Base-by-base conservation (phyloP, 2,888 invertebrate genomes). In the Apotomis turbidana region DNA sequence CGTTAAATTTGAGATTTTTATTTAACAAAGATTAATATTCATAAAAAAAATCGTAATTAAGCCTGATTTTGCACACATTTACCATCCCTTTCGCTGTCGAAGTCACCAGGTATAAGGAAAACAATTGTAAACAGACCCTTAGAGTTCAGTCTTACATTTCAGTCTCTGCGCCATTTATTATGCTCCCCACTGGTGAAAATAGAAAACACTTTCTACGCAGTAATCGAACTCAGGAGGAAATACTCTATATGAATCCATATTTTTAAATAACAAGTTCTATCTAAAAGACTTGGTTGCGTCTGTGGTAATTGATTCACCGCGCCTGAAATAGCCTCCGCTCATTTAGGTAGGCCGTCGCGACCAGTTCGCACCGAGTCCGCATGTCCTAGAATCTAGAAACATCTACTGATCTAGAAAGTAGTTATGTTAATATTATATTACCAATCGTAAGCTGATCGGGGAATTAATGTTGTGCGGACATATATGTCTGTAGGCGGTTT, bases 401-500 rank as follows among this genome's bases (percentile, higher is more conserved):
- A 46, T 66, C 66, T 44, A 44, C 49, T 64, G 51, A 66, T 66
- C 44, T 66, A 66, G 66, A 66, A 66, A 66, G 66, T 66, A 66
- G 66, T 66, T 66, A 66, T 66, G 66, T 66, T 66, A 66, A 66
- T 66, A 57, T 12, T 27, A 57, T 57, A 66, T 66, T 66, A 46
- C 46, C 66, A 66, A 66, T 57, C 15, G 27, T 44, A 52, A 54
- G n/a, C 15, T 4, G 38, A 9, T 5, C 12, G 8, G 8, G 41
- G 5, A 58, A 41, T 38, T 3, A 41, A 10, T 58, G n/a, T 41
- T 8, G 10, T 49, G 1, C 9, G 49, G 3, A 41, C 41, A 41
- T 41, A 41, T 41, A 41, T 41, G 27, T 41, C 5, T 41, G 6
- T 41, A 41, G 41, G 5, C 6, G 5, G 41, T 4, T 41, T 41